Evolutionary conservation across 2,797 vertebrate species (phyloP), one percentile per base, ranked within the genome.

Genomic region (Chromis chromis): DNA sequence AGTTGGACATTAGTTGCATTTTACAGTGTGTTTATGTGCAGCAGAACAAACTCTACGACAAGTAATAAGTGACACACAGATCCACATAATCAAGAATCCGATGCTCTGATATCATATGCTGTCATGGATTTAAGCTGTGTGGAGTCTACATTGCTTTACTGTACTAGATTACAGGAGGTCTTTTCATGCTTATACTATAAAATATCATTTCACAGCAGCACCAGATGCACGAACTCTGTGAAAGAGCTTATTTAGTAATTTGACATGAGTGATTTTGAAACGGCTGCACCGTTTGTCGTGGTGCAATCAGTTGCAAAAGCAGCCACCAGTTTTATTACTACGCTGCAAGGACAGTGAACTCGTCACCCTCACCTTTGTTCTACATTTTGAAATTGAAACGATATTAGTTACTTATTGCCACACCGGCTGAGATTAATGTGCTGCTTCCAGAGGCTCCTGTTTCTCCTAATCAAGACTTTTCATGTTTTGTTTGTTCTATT

Each of bases 311-410:
- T 3, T 11, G 33, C 10, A 36, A 25, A 12, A 36, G 33, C 10
- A 12, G 33, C 28, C 28, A 11, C 8, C 4, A 14, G 6, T 31
- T 48, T 58, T 31, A 25, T 25, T 69, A 31, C 11, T 3, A 5
- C 8, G 9, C 12, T 14, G 21, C 53, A 27, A 40, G 3, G 40
- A 58, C 48, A 44, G 0, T 21, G 9, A 48, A 39, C 69, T 39
- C 13, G 25, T 27, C 7, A 11, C 21, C 8, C 19, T 83, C 39
- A 91, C 53, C 81, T 80, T 74, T 82, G 60, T 7, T 53, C 85
- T 39, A 60, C 28, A 81, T 85, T 48, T 61, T 55, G 22, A 72
- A 74, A 57, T 42, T 42, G 0, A n/a, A 4, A 52, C 6, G 6
- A 27, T n/a, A 21, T 40, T 16, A 31, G 6, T 48, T 27, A 31